Percentiles rank a stretch among this genome's conserved stretches.
Conservation (phyloP, 1,140 invertebrate genomes). For the Samia ricini region DNA sequence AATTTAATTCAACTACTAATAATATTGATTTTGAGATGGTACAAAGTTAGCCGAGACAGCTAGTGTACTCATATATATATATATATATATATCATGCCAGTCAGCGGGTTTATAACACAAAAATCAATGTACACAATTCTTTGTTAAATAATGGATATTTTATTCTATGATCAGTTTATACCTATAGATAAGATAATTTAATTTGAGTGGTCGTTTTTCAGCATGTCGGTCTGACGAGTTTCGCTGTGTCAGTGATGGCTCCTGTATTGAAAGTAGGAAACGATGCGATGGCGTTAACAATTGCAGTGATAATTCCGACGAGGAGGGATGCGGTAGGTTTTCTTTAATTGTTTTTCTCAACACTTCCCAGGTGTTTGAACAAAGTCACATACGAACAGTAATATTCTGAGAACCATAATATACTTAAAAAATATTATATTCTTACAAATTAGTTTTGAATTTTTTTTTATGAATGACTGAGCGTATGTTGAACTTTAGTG, state of each 20-base stretch:
- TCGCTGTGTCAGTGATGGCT: slow-evolving; percentile 46
- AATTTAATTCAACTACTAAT: too few relatives aligned
- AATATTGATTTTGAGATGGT: too few relatives aligned
- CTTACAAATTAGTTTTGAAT: not conserved
- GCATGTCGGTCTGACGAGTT: slow-evolving; percentile 58
- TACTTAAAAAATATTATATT: not conserved
- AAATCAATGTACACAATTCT: too few relatives aligned
- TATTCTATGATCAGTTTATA: too few relatives aligned
- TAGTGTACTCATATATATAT: too few relatives aligned
- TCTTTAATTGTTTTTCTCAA: slow-evolving; percentile 1
- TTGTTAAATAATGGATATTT: too few relatives aligned
- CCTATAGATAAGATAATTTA: too few relatives aligned
- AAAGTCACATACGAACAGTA: not conserved
- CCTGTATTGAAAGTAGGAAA: slow-evolving; percentile 83
- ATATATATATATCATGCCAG: too few relatives aligned
- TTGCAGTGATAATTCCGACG: slow-evolving; percentile 87
- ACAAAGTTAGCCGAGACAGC: too few relatives aligned
- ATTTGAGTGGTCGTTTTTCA: slow-evolving; percentile 19
- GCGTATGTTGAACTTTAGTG: too few relatives aligned
- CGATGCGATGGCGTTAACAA: slow-evolving; percentile 85
- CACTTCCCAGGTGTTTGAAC: not conserved
- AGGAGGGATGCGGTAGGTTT: slow-evolving; percentile 78
- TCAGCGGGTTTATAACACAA: too few relatives aligned
- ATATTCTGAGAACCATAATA: not conserved
- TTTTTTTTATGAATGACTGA: too few relatives aligned